Evolutionary conservation across 2,888 invertebrate species (phyloP), one percentile per base, ranked within the genome.

Genomic region (Scaptomyza flava): DNA sequence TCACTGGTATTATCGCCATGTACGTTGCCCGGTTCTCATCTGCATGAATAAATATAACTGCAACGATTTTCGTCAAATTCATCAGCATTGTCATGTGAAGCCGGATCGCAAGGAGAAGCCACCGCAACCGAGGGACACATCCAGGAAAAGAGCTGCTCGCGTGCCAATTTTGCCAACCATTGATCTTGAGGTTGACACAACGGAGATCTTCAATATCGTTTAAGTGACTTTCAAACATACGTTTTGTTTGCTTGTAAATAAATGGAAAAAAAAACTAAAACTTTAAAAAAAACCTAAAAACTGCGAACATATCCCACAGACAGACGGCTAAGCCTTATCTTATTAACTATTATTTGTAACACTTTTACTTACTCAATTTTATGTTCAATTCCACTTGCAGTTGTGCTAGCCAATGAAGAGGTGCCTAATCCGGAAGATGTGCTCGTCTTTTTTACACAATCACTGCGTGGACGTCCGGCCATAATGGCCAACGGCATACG

Each of bases 401-500:
- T 91, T 85, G 91, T 91, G 31, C 78, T 91, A 67, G 76, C 91
- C n/a, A 91, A 89, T 61, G 91, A 90, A 5, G 89, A 90, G 54
- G 88, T 91, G 12, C 90, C 91, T 52, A 90, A 91, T 82, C 90
- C 90, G 31, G 89, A 90, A 75, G 91, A 91, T 74, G 85, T 92
- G 53, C 72, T 91, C 27, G 89, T 92, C n/a, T 91, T 89, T 71
- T 92, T 92, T 57, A 92, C 92, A 0, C 91, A 91, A 71, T 92
- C 92, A 5, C 72, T 92, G 27, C 89, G 92, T 43, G 92, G 92
- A 9, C 89, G 92, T 4, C 92, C 92, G 0, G 92, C 92, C 9
- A 92, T 92, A n/a, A 90, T 92, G 89, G 92, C 92, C 36, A 91
- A 92, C 61, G 92, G 91, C 58, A 87, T 92, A n/a, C 89, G 92